Percentiles rank a stretch among this genome's conserved stretches.
phyloP scores from a whole-genome alignment of 2,113 vertebrate species.

The Caracal caracal region DNA sequence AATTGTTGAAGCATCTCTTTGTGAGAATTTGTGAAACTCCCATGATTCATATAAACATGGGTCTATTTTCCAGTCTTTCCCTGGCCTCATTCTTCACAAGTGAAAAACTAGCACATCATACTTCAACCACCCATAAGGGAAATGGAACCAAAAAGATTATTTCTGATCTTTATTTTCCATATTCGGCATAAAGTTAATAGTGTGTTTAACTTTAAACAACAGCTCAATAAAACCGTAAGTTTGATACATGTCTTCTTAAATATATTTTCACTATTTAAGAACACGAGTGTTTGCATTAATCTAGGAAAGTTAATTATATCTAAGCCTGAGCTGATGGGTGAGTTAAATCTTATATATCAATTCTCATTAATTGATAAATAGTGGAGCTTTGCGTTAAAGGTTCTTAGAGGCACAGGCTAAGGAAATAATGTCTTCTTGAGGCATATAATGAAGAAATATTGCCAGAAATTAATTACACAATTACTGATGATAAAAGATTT shows the following conservation, averaged over 20 bases:
- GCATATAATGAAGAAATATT: not conserved
- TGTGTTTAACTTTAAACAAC: constrained; percentile 12
- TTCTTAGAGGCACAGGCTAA: not conserved
- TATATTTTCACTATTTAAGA: not conserved
- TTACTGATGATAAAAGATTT: not conserved
- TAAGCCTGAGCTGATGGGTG: not conserved
- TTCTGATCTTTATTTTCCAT: not conserved
- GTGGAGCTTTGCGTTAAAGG: not conserved
- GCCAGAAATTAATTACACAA: not conserved
- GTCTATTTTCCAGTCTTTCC: not conserved
- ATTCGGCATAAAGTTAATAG: not conserved
- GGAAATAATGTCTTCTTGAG: not conserved
- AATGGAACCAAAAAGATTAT: not conserved
- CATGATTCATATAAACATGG: not conserved
- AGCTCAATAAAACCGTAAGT: not conserved
- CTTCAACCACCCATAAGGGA: not conserved
- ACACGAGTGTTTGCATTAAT: not conserved
- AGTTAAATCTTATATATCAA: not conserved
- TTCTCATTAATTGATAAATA: not conserved
- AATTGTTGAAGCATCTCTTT: not conserved
- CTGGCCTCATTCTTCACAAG: not conserved
- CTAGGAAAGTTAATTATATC: not conserved
- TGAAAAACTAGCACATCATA: not conserved
- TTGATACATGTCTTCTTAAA: not conserved
- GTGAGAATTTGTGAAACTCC: not conserved